Evolutionary conservation across 2,113 vertebrate genomes (phyloP).

Genomic region (Hyaena hyaena): DNA sequence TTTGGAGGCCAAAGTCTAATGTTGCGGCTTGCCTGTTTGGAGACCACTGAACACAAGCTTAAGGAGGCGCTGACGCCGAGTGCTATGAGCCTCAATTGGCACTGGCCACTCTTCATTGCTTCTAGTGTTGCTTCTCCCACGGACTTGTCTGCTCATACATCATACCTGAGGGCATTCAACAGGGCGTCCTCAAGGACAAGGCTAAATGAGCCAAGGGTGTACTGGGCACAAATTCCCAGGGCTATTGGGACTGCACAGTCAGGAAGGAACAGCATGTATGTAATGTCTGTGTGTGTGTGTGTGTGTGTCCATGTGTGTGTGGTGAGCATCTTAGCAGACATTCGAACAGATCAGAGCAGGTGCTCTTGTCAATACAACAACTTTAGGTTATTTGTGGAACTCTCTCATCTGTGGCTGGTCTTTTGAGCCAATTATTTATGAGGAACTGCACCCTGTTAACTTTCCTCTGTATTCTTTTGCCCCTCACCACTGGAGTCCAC

Average conservation of each 20-base stretch:
- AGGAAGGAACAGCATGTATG: background rate
- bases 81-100: background rate
- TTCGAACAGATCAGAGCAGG: background rate
- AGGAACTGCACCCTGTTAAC: background rate
- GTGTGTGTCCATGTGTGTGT: background rate
- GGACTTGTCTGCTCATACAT: background rate
- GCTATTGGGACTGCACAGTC: background rate
- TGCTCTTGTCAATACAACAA: background rate
- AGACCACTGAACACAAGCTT: background rate
- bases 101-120: background rate
- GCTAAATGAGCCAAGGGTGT: background rate
- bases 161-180: background rate
- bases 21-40: background rate
- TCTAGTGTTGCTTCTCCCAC: background rate
- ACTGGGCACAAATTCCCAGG: background rate
- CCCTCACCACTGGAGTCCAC: background rate
- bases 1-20: background rate
- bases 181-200: background rate
- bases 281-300: background rate
- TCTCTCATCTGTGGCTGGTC: background rate
- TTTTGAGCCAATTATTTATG: background rate
- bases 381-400: background rate
- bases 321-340: background rate
- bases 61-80: background rate
- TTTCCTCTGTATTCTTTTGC: background rate